Conservation (phyloP, 2,797 vertebrate species). For the Tragelaphus eurycerus region DNA sequence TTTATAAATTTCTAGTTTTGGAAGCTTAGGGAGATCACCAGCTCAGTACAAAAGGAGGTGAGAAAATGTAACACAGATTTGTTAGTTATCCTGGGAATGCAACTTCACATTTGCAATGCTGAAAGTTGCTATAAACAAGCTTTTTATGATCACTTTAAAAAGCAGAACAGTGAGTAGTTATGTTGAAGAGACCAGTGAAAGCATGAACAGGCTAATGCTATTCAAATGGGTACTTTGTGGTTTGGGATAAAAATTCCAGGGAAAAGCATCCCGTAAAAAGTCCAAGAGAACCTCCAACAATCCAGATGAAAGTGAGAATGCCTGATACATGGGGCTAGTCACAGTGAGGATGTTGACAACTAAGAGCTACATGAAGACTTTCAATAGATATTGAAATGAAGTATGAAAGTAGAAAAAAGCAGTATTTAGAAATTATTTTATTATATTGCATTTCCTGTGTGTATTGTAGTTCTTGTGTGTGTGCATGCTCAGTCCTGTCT, state of each 20-base stretch:
- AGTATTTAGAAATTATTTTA: neutral
- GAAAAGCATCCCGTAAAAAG: neutral
- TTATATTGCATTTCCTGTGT: neutral
- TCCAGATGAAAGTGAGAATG: neutral
- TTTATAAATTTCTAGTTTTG: conserved; percentile 9
- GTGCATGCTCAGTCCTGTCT: neutral
- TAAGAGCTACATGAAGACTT: neutral
- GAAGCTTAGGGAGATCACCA: neutral
- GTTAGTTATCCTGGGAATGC: conserved; percentile 34
- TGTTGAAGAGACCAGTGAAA: conserved; percentile 38
- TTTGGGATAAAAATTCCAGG: conserved; percentile 51
- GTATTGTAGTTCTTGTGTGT: neutral
- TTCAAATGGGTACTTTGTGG: conserved; percentile 44
- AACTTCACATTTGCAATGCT: conserved; percentile 50
- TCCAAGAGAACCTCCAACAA: neutral
- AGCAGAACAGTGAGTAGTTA: conserved; percentile 38
- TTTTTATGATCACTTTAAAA: conserved; percentile 50
- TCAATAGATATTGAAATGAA: neutral
- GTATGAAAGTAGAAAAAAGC: neutral
- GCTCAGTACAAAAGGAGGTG: conserved; percentile 9
- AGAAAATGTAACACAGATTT: conserved; percentile 11
- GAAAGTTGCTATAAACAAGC: conserved; percentile 44
- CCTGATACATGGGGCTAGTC: neutral
- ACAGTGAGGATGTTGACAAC: neutral
- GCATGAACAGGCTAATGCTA: conserved; percentile 10